These are phyloP conservation scores for Dynastes maya DNA, from an alignment of 2,888 invertebrate species.

Conservation along the genomic window DNA sequence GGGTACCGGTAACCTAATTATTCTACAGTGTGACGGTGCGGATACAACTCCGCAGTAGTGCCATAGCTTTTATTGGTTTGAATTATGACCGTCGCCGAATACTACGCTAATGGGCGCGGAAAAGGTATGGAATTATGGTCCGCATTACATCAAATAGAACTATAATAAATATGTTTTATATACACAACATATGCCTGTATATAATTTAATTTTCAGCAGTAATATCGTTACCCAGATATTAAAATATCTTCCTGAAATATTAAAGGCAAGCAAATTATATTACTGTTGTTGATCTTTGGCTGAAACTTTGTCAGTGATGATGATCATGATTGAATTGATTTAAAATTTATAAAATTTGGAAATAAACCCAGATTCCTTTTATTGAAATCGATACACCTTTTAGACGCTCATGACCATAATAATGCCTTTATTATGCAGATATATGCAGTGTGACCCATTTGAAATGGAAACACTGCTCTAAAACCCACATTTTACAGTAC, in stretches of 20 bases:
- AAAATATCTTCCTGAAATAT: background rate
- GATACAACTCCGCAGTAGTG: conserved; percentile 40
- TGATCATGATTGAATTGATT: too few relatives aligned
- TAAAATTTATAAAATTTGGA: too few relatives aligned
- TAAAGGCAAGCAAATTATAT: background rate
- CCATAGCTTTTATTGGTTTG: conserved; percentile 42
- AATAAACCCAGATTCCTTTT: too few relatives aligned
- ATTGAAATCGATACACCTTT: too few relatives aligned
- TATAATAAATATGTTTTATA: conserved; percentile 29
- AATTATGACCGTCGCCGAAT: conserved; percentile 47
- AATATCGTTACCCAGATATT: conserved; percentile 8
- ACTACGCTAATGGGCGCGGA: conserved; percentile 39
- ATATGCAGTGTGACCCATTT: too few relatives aligned
- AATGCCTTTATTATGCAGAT: too few relatives aligned
- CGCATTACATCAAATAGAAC: conserved; percentile 15
- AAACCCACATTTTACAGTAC: too few relatives aligned
- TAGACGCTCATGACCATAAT: too few relatives aligned
- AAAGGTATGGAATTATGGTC: conserved; percentile 34
- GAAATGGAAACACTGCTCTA: too few relatives aligned
- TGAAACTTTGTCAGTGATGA: too few relatives aligned
- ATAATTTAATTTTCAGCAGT: conserved; percentile 17
- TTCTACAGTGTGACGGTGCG: conserved; percentile 24
- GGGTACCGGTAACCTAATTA: conserved; percentile 45
- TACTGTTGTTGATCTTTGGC: background rate
- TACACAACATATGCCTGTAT: background rate